phyloP scores from a whole-genome alignment of 2,797 vertebrate species.

The Acipenser ruthenus region DNA sequence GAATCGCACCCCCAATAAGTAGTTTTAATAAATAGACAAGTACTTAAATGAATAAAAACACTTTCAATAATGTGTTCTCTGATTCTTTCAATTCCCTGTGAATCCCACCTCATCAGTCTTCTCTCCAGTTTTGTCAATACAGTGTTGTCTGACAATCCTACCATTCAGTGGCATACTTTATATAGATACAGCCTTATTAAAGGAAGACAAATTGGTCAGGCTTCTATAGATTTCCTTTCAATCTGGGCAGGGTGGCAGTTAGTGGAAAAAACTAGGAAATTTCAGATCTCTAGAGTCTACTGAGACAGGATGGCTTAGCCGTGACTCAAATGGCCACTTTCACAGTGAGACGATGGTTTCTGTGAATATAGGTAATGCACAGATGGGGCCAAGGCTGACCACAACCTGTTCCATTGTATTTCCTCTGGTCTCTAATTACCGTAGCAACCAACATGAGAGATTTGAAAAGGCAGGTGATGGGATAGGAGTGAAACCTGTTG shows the following conservation, averaged over 20 bases:
- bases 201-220: constrained; percentile 42
- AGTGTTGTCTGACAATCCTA: constrained; percentile 29
- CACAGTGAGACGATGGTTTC: constrained; percentile 32
- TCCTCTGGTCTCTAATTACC: constrained; percentile 93
- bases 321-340: constrained; percentile 25
- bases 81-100: constrained; percentile 35
- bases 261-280: constrained; percentile 16
- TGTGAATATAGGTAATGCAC: constrained; percentile 69
- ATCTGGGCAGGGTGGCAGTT: constrained; percentile 19
- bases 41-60: too few species aligned
- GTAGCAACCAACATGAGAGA: constrained; percentile 55
- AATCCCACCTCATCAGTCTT: constrained; percentile 49
- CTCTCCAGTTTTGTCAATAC: constrained; percentile 43
- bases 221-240: constrained; percentile 50
- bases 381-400: constrained; percentile 91
- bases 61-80: constrained; percentile 3
- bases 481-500: constrained; percentile 90
- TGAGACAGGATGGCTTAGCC: constrained; percentile 31
- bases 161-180: constrained; percentile 38
- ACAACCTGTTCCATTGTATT: constrained; percentile 90
- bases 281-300: constrained; percentile 18
- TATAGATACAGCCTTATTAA: constrained; percentile 43
- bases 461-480: constrained; percentile 90
- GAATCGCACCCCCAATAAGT: too few species aligned
- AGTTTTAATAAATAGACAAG: too few species aligned